Evolutionary conservation across 2,113 vertebrate genomes (phyloP).

Genomic region (Alouatta palliata): DNA sequence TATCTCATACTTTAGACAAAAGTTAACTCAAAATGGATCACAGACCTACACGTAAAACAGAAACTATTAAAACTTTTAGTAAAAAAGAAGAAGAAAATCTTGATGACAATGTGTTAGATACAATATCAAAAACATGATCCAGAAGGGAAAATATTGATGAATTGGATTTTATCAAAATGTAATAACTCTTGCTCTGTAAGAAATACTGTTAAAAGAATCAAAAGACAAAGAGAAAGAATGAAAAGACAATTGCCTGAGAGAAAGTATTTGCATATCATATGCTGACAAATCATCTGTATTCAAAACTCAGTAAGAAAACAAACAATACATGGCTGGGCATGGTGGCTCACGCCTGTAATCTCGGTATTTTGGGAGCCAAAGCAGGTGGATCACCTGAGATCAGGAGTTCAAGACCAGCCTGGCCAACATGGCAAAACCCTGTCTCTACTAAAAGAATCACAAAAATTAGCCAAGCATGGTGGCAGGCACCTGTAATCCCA

Average conservation of each 20-base stretch:
- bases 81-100: not conserved
- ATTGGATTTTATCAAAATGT: not conserved
- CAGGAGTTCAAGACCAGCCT: too few species aligned
- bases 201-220: not conserved
- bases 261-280: not conserved
- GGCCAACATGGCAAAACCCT: too few species aligned
- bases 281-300: not conserved
- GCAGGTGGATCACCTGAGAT: too few species aligned
- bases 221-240: not conserved
- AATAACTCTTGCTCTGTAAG: not conserved
- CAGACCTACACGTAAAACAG: not conserved
- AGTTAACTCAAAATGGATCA: not conserved
- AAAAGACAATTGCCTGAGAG: not conserved
- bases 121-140: not conserved
- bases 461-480: too few species aligned
- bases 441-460: too few species aligned
- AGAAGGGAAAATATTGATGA: not conserved
- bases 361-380: too few species aligned
- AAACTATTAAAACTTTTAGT: not conserved
- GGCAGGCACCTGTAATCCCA: too few species aligned
- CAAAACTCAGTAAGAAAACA: not conserved
- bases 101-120: not conserved
- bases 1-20: not conserved
- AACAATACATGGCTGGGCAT: not conserved
- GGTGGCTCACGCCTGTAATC: too few species aligned